Conservation (phyloP, 2,113 vertebrate species). For the Stegostoma tigrinum region DNA sequence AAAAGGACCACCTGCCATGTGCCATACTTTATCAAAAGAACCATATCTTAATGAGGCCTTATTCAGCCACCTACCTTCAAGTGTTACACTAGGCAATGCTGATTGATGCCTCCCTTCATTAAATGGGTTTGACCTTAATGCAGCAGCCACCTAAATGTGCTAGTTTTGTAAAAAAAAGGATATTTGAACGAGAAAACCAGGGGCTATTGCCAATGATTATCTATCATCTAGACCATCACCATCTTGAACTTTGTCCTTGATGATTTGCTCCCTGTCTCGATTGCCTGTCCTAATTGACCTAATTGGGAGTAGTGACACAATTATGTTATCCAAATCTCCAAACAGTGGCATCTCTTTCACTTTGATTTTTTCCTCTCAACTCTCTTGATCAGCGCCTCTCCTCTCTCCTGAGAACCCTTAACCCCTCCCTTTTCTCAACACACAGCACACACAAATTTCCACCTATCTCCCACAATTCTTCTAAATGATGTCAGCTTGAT, state of each 20-base stretch:
- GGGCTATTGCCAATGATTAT: not conserved
- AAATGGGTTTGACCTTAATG: not conserved
- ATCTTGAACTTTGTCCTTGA: not conserved
- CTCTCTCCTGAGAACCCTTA: no score
- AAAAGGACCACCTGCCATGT: not conserved
- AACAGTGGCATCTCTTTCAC: no score
- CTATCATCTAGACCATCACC: not conserved
- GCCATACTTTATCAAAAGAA: not conserved
- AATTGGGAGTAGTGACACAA: no score
- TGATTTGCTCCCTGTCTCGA: no score
- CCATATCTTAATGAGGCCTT: not conserved
- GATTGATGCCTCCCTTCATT: not conserved
- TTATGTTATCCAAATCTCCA: no score
- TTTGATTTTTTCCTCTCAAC: no score
- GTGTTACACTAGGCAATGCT: not conserved
- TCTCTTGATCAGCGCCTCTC: no score
- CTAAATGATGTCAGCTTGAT: not conserved
- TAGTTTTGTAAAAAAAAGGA: not conserved
- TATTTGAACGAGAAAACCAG: not conserved
- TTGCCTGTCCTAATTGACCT: no score
- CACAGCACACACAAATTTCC: no score
- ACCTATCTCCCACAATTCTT: no score
- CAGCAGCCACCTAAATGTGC: not conserved
- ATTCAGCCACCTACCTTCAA: not conserved
- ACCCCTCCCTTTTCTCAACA: no score